phyloP scores from a whole-genome alignment of 2,888 invertebrate genomes.

The Drosophila engyochracea region DNA sequence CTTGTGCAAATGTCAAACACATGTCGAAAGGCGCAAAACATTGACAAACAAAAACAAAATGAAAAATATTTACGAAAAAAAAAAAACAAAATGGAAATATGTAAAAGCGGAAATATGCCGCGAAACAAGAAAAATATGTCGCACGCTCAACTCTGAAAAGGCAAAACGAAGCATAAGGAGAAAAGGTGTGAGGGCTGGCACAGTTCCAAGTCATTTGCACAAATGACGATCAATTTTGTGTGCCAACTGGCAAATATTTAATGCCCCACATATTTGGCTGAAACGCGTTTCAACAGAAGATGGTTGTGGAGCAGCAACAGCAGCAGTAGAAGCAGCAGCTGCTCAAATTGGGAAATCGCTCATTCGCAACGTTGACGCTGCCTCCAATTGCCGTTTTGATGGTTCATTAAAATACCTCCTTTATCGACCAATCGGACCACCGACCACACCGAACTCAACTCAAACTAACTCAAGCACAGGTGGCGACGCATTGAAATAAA shows the following conservation, averaged over 20 bases:
- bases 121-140: constrained; percentile 64
- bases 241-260: constrained; percentile 70
- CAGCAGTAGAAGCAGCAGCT: constrained; percentile 34
- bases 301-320: constrained; percentile 2
- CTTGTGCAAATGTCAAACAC: constrained; percentile 73
- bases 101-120: constrained; percentile 46
- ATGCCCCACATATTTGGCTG: constrained; percentile 57
- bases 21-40: constrained; percentile 74
- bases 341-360: constrained; percentile 55
- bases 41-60: constrained; percentile 74
- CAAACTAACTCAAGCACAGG: constrained; percentile 61
- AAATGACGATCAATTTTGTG: constrained; percentile 70
- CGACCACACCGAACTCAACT: constrained; percentile 27
- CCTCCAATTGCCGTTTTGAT: constrained; percentile 67
- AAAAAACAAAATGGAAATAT: constrained; percentile 49
- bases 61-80: constrained; percentile 68
- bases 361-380: constrained; percentile 73
- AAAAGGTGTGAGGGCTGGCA: constrained; percentile 22
- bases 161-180: constrained; percentile 1
- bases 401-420: constrained; percentile 70
- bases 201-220: constrained; percentile 61
- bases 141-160: constrained; percentile 29
- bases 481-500: constrained; percentile 49
- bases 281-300: constrained; percentile 1
- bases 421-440: constrained; percentile 35